phyloP scores from a whole-genome alignment of 1,140 invertebrate genomes.

The Laupala kohalensis region DNA sequence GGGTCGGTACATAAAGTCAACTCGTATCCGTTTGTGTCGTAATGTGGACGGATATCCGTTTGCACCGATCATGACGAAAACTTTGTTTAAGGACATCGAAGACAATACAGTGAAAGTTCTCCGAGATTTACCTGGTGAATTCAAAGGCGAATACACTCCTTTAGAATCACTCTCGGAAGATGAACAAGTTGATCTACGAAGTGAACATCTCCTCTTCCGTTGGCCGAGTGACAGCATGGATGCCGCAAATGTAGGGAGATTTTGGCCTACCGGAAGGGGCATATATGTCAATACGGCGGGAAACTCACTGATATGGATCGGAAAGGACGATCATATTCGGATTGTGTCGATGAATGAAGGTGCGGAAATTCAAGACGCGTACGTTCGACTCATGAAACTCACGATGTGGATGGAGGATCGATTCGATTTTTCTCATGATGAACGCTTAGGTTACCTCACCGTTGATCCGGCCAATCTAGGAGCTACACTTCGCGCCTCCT shows the following conservation, averaged over 20 bases:
- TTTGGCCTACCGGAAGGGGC: conserved; percentile 62
- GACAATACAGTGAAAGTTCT: conserved; percentile 35
- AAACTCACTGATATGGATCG: conserved; percentile 62
- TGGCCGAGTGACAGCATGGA: conserved; percentile 54
- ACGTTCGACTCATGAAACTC: conserved; percentile 46
- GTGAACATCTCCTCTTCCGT: conserved; percentile 69
- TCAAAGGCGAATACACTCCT: conserved; percentile 53
- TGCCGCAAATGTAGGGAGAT: conserved; percentile 57
- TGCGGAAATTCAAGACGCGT: conserved; percentile 44
- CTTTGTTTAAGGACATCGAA: conserved; percentile 49
- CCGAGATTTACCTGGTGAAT: conserved; percentile 36
- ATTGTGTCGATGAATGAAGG: conserved; percentile 65
- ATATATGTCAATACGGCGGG: conserved; percentile 61
- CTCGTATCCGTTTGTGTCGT: conserved; percentile 59
- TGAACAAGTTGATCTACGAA: conserved; percentile 53
- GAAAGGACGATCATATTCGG: conserved; percentile 63
- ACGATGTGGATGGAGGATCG: conserved; percentile 38
- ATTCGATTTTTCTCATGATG: conserved; percentile 45
- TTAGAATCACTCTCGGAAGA: conserved; percentile 52
- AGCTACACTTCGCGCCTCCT: conserved; percentile 57
- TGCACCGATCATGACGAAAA: conserved; percentile 55
- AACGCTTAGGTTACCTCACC: conserved; percentile 57
- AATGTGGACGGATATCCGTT: conserved; percentile 58
- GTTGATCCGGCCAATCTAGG: conserved; percentile 65
- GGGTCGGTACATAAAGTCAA: conserved; percentile 53